phyloP scores from a whole-genome alignment of 2,888 invertebrate genomes.

The Pollenia griseotomentosa region DNA sequence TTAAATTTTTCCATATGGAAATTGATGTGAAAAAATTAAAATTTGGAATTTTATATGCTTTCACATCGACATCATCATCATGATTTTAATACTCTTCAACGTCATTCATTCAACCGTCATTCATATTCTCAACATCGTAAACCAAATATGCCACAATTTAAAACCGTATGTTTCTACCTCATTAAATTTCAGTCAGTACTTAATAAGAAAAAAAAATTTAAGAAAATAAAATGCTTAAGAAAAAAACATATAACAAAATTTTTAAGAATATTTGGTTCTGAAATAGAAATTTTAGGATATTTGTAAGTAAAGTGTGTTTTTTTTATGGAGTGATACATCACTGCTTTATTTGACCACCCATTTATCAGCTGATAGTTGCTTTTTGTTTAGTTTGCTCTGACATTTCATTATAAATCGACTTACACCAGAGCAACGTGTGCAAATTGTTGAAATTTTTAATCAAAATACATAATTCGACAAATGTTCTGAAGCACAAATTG shows the following conservation, averaged over 20 bases:
- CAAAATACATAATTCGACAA: too few species aligned
- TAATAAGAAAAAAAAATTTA: constrained; percentile 14
- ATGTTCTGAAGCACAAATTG: too few species aligned
- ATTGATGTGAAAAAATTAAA: constrained; percentile 47
- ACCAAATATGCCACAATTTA: constrained; percentile 3
- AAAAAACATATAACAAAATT: background rate
- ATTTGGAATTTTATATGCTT: constrained; percentile 53
- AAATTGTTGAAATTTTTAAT: too few species aligned
- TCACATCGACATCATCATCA: constrained; percentile 35
- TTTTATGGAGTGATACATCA: too few species aligned
- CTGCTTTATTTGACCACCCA: too few species aligned
- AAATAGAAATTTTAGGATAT: too few species aligned
- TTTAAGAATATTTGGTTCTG: background rate
- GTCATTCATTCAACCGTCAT: constrained; percentile 10
- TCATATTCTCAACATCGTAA: background rate
- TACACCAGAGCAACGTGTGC: too few species aligned
- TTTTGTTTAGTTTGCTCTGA: too few species aligned
- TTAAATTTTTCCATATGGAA: constrained; percentile 54
- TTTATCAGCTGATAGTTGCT: too few species aligned
- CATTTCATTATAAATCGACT: too few species aligned
- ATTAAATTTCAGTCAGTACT: constrained; percentile 30
- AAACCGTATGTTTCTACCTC: constrained; percentile 1
- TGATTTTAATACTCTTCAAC: background rate
- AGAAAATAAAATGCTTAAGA: background rate
- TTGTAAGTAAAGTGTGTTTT: too few species aligned